Evolutionary conservation across 1,140 invertebrate species (phyloP).

Genomic region (Zaprionus capensis): DNA sequence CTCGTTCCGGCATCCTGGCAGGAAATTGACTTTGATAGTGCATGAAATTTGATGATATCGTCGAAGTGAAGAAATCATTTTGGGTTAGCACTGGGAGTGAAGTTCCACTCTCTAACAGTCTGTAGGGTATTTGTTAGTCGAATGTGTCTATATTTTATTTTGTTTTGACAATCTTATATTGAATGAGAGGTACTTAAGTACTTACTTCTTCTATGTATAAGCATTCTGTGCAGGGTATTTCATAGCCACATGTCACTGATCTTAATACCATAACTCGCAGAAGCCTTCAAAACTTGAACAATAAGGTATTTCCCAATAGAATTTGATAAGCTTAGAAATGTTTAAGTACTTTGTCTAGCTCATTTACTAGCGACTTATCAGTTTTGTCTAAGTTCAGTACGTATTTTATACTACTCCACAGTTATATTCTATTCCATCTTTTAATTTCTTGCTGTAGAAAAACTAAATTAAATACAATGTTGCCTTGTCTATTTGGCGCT

Average conservation of each 20-base stretch:
- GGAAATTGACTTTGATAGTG: conserved; percentile 82
- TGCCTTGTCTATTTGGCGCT: conserved; percentile 51
- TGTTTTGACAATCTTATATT: no score
- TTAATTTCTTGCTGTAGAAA: not conserved
- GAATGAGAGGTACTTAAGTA: no score
- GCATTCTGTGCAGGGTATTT: no score
- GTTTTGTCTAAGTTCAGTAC: not conserved
- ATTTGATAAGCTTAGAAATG: no score
- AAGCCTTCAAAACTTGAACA: no score
- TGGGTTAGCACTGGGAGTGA: not conserved
- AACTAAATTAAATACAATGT: conserved; percentile 3
- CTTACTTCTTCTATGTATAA: no score
- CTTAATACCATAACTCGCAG: no score
- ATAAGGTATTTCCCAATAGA: no score
- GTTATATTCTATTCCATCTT: not conserved
- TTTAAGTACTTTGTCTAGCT: not conserved
- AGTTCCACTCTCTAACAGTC: not conserved
- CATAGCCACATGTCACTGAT: no score
- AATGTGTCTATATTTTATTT: not conserved
- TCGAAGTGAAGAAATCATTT: conserved; percentile 52
- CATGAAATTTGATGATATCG: conserved; percentile 80
- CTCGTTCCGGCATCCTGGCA: conserved; percentile 22
- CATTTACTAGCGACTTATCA: not conserved
- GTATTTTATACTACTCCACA: not conserved
- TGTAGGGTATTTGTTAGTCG: not conserved